Evolutionary conservation across 2,113 vertebrate species (phyloP), one percentile per base, ranked within the genome.

Genomic region (Lasiurus borealis): DNA sequence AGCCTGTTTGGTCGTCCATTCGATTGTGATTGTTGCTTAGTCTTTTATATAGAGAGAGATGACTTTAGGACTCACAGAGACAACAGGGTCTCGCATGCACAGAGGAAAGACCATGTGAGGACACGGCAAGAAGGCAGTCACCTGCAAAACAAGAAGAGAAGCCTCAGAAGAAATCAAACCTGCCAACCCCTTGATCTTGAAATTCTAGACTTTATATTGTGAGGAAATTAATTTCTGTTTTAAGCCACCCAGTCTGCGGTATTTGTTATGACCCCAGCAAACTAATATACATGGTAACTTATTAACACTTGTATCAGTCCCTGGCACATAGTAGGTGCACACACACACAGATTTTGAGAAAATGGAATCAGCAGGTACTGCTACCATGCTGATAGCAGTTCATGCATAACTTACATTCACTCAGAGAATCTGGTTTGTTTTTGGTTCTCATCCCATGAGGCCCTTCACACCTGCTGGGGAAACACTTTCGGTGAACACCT

Each of bases 401-500:
- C 78, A 94, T 81, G 87, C 97, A 94, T 97, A 96, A 95, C 76
- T 96, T 93, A 96, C 85, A 5, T 4, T 71, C 27, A 25, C 66
- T 86, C 77, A 52, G 89, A 94, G 62, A 96, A 96, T 87, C 21
- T 34, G 88, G 83, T 85, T 94, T 96, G 93, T 96, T 97, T 95
- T 93, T 69, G 16, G 76, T 96, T 97, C 96, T 84, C 88, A 93
- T 84, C 44, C 92, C 90, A 80, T 76, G 87, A 92, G 93, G 93
- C 59, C 46, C 48, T 85, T 88, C 87, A 77, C 86, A 93, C 93
- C 77, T 34, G 59, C 48, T 78, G 18, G 75, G 57, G 95, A 97
- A 48, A 72, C 90, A 77, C 88, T 91, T 76, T 80, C 46, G 66
- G 90, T 80, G 93, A 98, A 97, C 94, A 90, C 36, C 72, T 92